These are phyloP conservation scores for Drosophila fungiperda DNA, from an alignment of 2,888 invertebrate species.

Conservation along the genomic window DNA sequence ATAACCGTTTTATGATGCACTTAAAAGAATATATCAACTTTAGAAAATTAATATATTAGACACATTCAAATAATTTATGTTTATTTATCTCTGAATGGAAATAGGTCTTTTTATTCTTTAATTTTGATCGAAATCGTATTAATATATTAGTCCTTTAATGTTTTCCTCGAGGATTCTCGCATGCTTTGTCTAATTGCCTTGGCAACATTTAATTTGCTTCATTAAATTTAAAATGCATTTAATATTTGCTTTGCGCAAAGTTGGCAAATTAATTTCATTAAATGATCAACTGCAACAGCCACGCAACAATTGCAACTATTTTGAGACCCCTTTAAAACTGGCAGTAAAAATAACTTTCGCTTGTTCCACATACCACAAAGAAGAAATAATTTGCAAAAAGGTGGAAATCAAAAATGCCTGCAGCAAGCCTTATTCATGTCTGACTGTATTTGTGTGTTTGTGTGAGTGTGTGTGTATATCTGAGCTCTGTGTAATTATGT, in stretches of 20 bases:
- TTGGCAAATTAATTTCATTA: constrained; percentile 38
- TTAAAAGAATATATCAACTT: background rate
- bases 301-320: constrained; percentile 3
- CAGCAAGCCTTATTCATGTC: constrained; percentile 60
- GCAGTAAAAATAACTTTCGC: constrained; percentile 55
- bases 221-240: constrained; percentile 78
- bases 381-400: constrained; percentile 37
- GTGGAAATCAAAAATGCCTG: constrained; percentile 19
- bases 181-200: constrained; percentile 7
- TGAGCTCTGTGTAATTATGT: constrained; percentile 74
- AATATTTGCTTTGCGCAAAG: constrained; percentile 55
- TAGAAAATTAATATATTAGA: background rate
- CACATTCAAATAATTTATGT: background rate
- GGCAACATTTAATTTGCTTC: constrained; percentile 66
- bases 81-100: background rate
- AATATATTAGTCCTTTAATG: background rate
- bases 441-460: constrained; percentile 57
- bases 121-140: background rate
- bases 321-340: constrained; percentile 56
- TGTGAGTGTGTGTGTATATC: constrained; percentile 12
- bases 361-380: constrained; percentile 29
- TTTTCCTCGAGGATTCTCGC: background rate
- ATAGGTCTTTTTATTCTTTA: background rate
- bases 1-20: background rate
- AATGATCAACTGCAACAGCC: constrained; percentile 31